These are phyloP conservation scores for sheep (Ovis aries) DNA, from an alignment of 2,113 vertebrate species.

Conservation along the genomic window DNA sequence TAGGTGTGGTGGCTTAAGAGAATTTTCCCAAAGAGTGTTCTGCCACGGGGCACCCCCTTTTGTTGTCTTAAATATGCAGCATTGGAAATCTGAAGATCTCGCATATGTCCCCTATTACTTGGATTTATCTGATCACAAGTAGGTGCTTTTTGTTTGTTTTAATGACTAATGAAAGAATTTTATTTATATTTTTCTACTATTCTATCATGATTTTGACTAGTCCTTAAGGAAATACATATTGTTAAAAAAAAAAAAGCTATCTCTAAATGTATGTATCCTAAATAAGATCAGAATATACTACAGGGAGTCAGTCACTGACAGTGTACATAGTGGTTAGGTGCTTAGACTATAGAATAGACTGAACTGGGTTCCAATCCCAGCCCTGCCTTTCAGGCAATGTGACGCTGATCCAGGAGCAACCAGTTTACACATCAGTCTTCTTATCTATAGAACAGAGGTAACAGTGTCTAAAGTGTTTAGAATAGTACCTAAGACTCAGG, in stretches of 20 bases:
- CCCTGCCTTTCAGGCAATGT: not conserved
- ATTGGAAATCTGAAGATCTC: slow-evolving; percentile 91
- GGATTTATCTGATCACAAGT: slow-evolving; percentile 89
- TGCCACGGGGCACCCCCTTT: slow-evolving; percentile 89
- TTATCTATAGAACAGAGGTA: slow-evolving; percentile 14
- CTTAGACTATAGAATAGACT: not conserved
- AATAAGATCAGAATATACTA: not conserved
- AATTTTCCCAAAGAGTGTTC: slow-evolving; percentile 88
- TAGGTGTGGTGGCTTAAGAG: slow-evolving; percentile 88
- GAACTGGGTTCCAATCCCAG: not conserved
- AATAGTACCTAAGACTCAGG: not conserved
- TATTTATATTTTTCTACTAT: not conserved
- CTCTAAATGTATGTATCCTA: not conserved
- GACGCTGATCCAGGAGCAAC: not conserved
- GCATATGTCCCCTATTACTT: slow-evolving; percentile 90
- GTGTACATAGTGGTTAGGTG: not conserved
- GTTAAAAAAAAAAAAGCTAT: not conserved
- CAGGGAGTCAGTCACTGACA: not conserved
- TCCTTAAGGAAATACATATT: not conserved
- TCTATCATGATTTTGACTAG: not conserved
- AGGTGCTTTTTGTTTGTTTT: slow-evolving; percentile 40
- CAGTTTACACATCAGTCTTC: not conserved
- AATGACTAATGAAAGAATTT: slow-evolving; percentile 7
- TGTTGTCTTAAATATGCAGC: slow-evolving; percentile 92
- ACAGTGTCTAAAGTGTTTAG: not conserved